Percentiles rank a stretch among this genome's conserved stretches.
Evolutionary conservation across 2,888 invertebrate species (phyloP).

Genomic region (Parnassius glacialis): DNA sequence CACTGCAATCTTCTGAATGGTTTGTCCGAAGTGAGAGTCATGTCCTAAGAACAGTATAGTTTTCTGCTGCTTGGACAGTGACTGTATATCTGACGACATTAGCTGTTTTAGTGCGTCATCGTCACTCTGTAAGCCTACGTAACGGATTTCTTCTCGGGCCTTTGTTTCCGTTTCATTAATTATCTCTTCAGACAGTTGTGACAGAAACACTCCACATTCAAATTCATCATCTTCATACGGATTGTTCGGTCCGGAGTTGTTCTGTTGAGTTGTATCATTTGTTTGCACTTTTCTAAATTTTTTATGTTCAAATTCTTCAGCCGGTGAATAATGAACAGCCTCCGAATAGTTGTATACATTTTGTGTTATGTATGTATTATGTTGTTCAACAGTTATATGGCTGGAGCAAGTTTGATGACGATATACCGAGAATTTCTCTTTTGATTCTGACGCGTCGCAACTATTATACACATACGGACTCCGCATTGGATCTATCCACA

Average conservation of each 20-base stretch:
- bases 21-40: slow-evolving; percentile 59
- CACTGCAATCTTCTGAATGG: slow-evolving; percentile 67
- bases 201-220: slow-evolving; percentile 57
- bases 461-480: slow-evolving; percentile 65
- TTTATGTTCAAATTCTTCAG: slow-evolving; percentile 47
- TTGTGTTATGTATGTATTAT: slow-evolving; percentile 63
- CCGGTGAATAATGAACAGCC: slow-evolving; percentile 40
- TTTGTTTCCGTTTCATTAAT: slow-evolving; percentile 53
- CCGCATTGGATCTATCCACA: slow-evolving; percentile 65
- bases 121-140: slow-evolving; percentile 47
- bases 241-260: slow-evolving; percentile 27
- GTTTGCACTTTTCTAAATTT: slow-evolving; percentile 41
- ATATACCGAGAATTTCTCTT: slow-evolving; percentile 46
- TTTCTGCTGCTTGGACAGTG: slow-evolving; percentile 58
- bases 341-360: slow-evolving; percentile 62
- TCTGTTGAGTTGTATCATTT: slow-evolving; percentile 36
- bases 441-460: slow-evolving; percentile 42
- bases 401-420: slow-evolving; percentile 45
- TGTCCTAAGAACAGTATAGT: slow-evolving; percentile 65
- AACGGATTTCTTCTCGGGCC: slow-evolving; percentile 47
- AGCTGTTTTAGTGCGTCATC: slow-evolving; percentile 65
- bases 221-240: slow-evolving; percentile 59
- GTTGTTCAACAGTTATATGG: slow-evolving; percentile 58
- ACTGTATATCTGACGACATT: slow-evolving; percentile 64
- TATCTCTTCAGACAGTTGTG: slow-evolving; percentile 58